A percentile compares a stretch with the other conserved stretches of the same genome.
Conservation (phyloP, 2,888 invertebrate genomes). For the Bombylius discolor region DNA sequence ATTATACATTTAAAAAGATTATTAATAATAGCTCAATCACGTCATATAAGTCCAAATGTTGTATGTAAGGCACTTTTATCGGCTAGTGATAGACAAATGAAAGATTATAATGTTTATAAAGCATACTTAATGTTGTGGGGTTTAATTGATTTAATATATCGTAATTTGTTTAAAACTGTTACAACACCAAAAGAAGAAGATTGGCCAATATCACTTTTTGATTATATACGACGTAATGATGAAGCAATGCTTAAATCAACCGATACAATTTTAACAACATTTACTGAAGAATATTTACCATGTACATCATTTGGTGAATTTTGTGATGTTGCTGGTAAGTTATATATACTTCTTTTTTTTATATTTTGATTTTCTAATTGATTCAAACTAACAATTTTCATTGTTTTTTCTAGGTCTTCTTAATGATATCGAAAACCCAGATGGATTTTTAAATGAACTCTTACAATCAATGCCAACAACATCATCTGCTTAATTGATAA, state of each 20-base stretch:
- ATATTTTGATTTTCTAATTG: background rate
- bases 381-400: background rate
- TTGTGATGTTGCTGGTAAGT: slow-evolving; percentile 73
- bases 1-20: slow-evolving; percentile 63
- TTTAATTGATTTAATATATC: slow-evolving; percentile 72
- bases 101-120: slow-evolving; percentile 72
- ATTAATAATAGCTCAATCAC: slow-evolving; percentile 62
- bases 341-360: too few species aligned
- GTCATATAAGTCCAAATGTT: slow-evolving; percentile 50
- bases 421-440: slow-evolving; percentile 32
- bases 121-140: slow-evolving; percentile 75
- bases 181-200: slow-evolving; percentile 64
- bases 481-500: slow-evolving; percentile 20
- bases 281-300: slow-evolving; percentile 80
- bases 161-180: slow-evolving; percentile 72
- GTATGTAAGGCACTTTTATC: slow-evolving; percentile 38
- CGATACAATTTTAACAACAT: slow-evolving; percentile 64
- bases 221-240: slow-evolving; percentile 89
- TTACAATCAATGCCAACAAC: slow-evolving; percentile 28
- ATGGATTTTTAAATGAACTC: slow-evolving; percentile 29
- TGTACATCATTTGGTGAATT: slow-evolving; percentile 85
- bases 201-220: slow-evolving; percentile 82
- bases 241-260: slow-evolving; percentile 78
- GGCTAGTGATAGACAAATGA: slow-evolving; percentile 39
- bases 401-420: slow-evolving; percentile 24